A percentile compares a stretch with the other conserved stretches of the same genome.
These are phyloP conservation scores for Sebastes schlegelii DNA, from an alignment of 2,113 vertebrate genomes.

Conservation along the genomic window DNA sequence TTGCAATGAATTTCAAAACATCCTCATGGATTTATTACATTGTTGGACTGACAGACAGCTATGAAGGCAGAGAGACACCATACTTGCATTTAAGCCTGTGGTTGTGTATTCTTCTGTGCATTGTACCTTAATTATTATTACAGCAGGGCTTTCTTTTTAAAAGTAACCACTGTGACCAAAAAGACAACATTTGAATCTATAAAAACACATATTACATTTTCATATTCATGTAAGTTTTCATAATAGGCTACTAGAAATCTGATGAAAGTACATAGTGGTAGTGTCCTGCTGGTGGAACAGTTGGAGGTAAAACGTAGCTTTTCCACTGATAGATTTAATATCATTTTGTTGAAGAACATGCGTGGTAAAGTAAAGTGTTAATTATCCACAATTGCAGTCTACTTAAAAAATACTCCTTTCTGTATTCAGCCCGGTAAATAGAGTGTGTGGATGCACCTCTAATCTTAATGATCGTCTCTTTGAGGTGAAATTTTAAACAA, in stretches of 20 bases:
- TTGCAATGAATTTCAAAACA: background rate
- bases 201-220: background rate
- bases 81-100: background rate
- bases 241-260: background rate
- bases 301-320: background rate
- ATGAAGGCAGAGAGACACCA: background rate
- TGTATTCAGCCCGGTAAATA: background rate
- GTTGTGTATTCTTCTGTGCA: background rate
- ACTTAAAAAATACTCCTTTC: background rate
- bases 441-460: background rate
- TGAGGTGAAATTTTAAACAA: conserved; percentile 15
- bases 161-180: background rate
- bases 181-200: background rate
- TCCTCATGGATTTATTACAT: background rate
- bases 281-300: background rate
- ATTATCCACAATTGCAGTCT: background rate
- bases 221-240: background rate
- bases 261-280: background rate
- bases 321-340: background rate
- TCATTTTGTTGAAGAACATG: background rate
- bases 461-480: conserved; percentile 20
- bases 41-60: background rate
- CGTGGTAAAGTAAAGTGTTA: background rate
- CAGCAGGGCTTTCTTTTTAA: background rate
- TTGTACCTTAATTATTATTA: background rate